Percentiles rank a stretch among this genome's conserved stretches.
These are phyloP conservation scores for Diplodus puntazzo DNA, from an alignment of 2,797 vertebrate species.

Conservation along the genomic window DNA sequence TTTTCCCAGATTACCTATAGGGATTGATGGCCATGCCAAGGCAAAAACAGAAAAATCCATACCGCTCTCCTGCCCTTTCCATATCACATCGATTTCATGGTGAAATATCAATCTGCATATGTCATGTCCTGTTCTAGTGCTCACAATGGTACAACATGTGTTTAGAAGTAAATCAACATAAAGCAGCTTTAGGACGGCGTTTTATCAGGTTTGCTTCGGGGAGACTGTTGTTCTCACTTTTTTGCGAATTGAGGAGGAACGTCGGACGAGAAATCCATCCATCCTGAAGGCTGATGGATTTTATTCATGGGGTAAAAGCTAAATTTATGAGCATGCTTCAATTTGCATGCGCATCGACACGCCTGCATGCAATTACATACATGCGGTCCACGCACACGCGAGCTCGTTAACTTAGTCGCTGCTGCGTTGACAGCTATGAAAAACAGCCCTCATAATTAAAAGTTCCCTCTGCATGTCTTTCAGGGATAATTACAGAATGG, in stretches of 20 bases:
- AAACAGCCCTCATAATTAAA: not conserved
- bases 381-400: not conserved
- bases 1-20: conserved; percentile 61
- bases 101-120: conserved; percentile 78
- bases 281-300: conserved; percentile 18
- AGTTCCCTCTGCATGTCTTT: not conserved
- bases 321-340: conserved; percentile 38
- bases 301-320: conserved; percentile 43
- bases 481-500: conserved; percentile 1
- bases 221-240: not conserved
- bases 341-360: conserved; percentile 5
- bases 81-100: conserved; percentile 73
- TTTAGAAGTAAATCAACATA: conserved; percentile 55
- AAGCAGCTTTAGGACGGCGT: conserved; percentile 45
- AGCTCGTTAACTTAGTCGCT: conserved; percentile 9
- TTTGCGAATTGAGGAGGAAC: not conserved
- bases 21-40: conserved; percentile 77
- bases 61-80: conserved; percentile 66
- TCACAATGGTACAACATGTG: conserved; percentile 47
- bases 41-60: conserved; percentile 77
- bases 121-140: conserved; percentile 48
- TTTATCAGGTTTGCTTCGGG: conserved; percentile 41
- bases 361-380: not conserved
- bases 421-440: conserved; percentile 13
- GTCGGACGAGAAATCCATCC: conserved; percentile 43